phyloP scores from a whole-genome alignment of 1,140 invertebrate genomes.

The Sinella curviseta region DNA sequence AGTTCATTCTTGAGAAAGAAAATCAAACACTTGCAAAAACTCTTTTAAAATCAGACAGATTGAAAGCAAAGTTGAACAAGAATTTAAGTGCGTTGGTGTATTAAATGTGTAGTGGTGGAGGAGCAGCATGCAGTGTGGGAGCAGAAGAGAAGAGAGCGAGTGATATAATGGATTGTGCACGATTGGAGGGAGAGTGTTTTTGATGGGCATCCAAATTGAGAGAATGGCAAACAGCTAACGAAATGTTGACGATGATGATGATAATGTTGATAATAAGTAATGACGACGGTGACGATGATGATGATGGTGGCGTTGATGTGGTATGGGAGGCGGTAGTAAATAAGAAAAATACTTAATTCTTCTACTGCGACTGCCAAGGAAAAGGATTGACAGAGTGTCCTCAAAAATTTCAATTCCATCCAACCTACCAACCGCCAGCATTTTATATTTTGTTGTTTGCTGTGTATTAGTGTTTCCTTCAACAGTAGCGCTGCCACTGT shows the following conservation, averaged over 20 bases:
- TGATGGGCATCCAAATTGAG: constrained; percentile 24
- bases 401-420: constrained; percentile 24
- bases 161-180: constrained; percentile 23
- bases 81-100: not conserved
- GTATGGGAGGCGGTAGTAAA: constrained; percentile 8
- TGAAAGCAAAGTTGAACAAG: constrained; percentile 8
- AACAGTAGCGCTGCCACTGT: not conserved
- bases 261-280: not conserved
- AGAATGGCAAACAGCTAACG: constrained; percentile 22
- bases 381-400: constrained; percentile 25
- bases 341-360: constrained; percentile 25
- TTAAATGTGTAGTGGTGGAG: not conserved
- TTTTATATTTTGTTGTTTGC: not conserved
- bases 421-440: constrained; percentile 7
- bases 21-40: constrained; percentile 23
- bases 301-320: not conserved
- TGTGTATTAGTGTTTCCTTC: not conserved
- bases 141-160: not conserved
- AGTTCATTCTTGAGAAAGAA: constrained; percentile 8
- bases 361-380: constrained; percentile 8
- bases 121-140: not conserved
- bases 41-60: not conserved
- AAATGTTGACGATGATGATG: constrained; percentile 1
- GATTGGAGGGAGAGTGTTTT: constrained; percentile 25
- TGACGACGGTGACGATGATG: not conserved